Conservation (phyloP, 2,888 invertebrate species). For the Dyspetes luteomarginatus region DNA sequence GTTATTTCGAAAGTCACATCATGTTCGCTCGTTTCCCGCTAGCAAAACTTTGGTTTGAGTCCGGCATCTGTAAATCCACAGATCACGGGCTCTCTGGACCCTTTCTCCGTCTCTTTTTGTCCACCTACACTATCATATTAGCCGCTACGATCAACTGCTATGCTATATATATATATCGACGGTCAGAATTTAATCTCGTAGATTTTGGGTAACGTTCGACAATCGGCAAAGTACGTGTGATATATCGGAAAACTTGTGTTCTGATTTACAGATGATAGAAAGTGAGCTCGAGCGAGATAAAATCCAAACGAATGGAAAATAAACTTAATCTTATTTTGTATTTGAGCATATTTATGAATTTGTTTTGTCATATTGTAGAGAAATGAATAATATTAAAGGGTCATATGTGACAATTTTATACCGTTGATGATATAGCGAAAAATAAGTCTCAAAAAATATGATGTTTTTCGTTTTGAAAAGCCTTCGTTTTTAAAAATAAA, state of each 20-base stretch:
- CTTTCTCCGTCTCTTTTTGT: conserved; percentile 19
- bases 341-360: too few relatives aligned
- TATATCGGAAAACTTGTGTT: conserved; percentile 37
- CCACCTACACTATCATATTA: conserved; percentile 25
- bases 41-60: conserved; percentile 24
- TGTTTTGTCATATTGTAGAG: too few relatives aligned
- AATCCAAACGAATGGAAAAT: conserved; percentile 20
- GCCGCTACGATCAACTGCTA: conserved; percentile 8
- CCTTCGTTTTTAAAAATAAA: too few relatives aligned
- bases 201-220: conserved; percentile 12
- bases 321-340: too few relatives aligned
- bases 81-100: neutral
- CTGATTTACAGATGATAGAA: neutral
- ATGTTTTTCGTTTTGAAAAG: too few relatives aligned
- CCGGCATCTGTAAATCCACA: conserved; percentile 8
- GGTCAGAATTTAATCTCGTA: conserved; percentile 41
- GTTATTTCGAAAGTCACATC: conserved; percentile 46
- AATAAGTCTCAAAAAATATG: too few relatives aligned
- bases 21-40: conserved; percentile 41
- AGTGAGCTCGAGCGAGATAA: conserved; percentile 3
- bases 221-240: neutral
- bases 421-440: too few relatives aligned
- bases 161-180: conserved; percentile 18
- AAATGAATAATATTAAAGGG: too few relatives aligned
- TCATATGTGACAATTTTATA: too few relatives aligned